Evolutionary conservation across 2,888 invertebrate species (phyloP), one percentile per base, ranked within the genome.

Genomic region (Lithophane leautieri): DNA sequence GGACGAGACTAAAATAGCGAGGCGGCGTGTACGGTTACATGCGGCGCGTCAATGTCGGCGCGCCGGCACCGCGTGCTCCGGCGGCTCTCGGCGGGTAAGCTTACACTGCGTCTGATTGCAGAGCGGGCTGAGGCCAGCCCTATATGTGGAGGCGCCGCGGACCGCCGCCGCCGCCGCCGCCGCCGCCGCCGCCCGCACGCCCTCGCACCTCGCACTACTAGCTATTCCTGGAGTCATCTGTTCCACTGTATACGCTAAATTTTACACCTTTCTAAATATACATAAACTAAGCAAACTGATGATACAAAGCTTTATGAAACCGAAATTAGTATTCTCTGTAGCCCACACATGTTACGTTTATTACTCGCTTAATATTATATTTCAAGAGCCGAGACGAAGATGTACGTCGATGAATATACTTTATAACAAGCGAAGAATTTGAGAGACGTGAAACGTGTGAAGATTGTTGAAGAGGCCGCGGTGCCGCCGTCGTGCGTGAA

Each of bases 21-120:
- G 93, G 92, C 94, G 94, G 95, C 96, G 96, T 95, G 94, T 96
- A 96, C 95, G 93, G 95, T 96, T 96, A 96, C 96, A 96, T 92
- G 90, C 93, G 94, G 94, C 93, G 94, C 96, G 95, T 95, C 95
- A 95, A 95, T 94, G 95, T 93, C 94, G 95, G 92, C 93, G 91
- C 90, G 92, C 90, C 92, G 92, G 91, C 90, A 85, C 88, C 92
- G 91, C 88, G 92, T 90, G 92, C 87, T 90, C 91, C 87, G 90
- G 88, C 92, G 91, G 93, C 92, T 93, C 92, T 91, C 94, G 90
- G 90, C 91, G 93, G 94, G 94, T 94, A 94, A 94, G 94, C 93
- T 94, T 92, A 94, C 94, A 94, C 94, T 93, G 93, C 93, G 93
- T 94, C 94, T 94, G 94, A 91, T 94, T 94, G 94, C 93, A 94